Evolutionary conservation across 2,113 vertebrate species (phyloP).

Genomic region (Istiophorus platypterus): DNA sequence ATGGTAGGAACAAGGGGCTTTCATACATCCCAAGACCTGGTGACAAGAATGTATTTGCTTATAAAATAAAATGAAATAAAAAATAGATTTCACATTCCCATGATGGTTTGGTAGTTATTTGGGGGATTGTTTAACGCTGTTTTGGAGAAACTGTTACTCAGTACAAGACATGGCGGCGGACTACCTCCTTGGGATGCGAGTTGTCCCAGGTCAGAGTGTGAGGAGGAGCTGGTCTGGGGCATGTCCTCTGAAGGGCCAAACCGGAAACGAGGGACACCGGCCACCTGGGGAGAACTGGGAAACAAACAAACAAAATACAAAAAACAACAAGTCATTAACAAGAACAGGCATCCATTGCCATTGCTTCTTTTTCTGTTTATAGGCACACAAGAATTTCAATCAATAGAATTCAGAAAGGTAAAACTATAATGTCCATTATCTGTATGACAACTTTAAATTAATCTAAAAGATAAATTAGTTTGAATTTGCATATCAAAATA

Average conservation of each 20-base stretch:
- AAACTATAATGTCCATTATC: no score
- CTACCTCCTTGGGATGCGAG: conserved; percentile 97
- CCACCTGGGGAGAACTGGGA: conserved; percentile 93
- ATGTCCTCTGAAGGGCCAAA: conserved; percentile 93
- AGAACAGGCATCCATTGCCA: no score
- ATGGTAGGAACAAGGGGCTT: conserved; percentile 89
- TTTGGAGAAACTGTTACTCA: not conserved
- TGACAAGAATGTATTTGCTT: conserved; percentile 6
- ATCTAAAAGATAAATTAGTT: not conserved
- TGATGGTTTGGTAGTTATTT: not conserved
- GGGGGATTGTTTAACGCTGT: not conserved
- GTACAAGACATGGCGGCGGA: not conserved
- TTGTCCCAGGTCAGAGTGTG: conserved; percentile 94
- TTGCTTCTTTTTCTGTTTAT: not conserved
- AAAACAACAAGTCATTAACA: no score
- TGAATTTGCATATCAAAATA: not conserved
- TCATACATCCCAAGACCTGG: conserved; percentile 95
- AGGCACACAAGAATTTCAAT: not conserved
- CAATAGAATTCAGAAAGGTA: not conserved
- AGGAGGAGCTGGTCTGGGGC: conserved; percentile 92
- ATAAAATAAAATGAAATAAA: not conserved
- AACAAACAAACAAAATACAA: not conserved
- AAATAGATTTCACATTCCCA: not conserved
- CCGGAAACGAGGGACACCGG: conserved; percentile 92
- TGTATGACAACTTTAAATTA: no score